These are phyloP conservation scores for Halcyon malimbica DNA, from an alignment of 2,113 vertebrate genomes.

Conservation along the genomic window DNA sequence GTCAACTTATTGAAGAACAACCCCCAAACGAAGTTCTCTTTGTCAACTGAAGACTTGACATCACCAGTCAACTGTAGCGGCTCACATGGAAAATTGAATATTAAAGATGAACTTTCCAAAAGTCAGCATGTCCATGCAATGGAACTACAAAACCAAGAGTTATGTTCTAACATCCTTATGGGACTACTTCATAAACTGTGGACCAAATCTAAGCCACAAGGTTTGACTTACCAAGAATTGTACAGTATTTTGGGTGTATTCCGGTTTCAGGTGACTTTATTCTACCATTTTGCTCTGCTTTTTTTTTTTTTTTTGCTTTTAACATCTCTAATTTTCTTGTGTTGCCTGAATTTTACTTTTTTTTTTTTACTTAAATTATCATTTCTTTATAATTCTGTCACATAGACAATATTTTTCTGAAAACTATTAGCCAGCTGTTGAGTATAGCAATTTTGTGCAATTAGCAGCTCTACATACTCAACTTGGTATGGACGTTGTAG, in stretches of 20 bases:
- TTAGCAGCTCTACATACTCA: neutral
- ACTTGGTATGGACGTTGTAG: neutral
- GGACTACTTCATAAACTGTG: slow-evolving; percentile 67
- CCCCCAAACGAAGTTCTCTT: slow-evolving; percentile 15
- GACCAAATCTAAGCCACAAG: slow-evolving; percentile 76
- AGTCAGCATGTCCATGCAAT: slow-evolving; percentile 40
- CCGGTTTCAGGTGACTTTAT: slow-evolving; percentile 74
- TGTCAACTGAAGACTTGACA: slow-evolving; percentile 15
- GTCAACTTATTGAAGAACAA: slow-evolving; percentile 2
- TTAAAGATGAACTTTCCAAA: slow-evolving; percentile 48
- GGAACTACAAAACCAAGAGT: slow-evolving; percentile 54
- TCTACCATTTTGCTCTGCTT: slow-evolving; percentile 66
- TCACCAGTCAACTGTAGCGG: slow-evolving; percentile 33
- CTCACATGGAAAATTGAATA: slow-evolving; percentile 25
- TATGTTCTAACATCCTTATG: slow-evolving; percentile 68
- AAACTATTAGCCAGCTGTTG: neutral
- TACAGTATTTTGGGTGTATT: slow-evolving; percentile 68
- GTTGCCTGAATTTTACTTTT: neutral
- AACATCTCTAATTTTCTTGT: slow-evolving; percentile 60
- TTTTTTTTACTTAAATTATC: slow-evolving; percentile 7
- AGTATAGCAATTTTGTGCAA: neutral
- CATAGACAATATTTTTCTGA: slow-evolving; percentile 72
- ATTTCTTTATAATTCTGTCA: slow-evolving; percentile 54
- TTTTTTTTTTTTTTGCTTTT: slow-evolving; percentile 43
- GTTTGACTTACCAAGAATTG: slow-evolving; percentile 78